Percentiles rank a stretch among this genome's conserved stretches.
Conservation (phyloP, 2,797 vertebrate genomes). For the Tolypeutes matacus region DNA sequence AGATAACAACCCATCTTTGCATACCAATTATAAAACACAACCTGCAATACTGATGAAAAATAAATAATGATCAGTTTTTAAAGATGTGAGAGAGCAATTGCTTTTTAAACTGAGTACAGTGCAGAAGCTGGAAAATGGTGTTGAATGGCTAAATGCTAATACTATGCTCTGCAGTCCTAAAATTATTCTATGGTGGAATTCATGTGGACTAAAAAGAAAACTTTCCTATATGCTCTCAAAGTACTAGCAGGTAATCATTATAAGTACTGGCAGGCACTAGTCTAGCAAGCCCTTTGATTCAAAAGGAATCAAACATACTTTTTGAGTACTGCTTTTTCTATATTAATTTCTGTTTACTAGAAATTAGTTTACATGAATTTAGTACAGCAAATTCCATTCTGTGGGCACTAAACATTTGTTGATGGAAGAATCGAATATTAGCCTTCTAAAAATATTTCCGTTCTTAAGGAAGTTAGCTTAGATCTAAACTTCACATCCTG, state of each 20-base stretch:
- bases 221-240: constrained; percentile 51
- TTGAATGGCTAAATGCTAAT: neutral
- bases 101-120: constrained; percentile 42
- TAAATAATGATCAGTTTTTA: constrained; percentile 21
- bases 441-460: constrained; percentile 62
- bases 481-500: constrained; percentile 46
- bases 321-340: constrained; percentile 39
- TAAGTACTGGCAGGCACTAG: constrained; percentile 20
- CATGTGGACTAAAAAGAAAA: constrained; percentile 41
- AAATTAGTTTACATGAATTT: constrained; percentile 42
- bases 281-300: neutral
- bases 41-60: neutral
- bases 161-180: neutral
- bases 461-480: constrained; percentile 45
- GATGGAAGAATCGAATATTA: constrained; percentile 51
- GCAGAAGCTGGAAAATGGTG: constrained; percentile 33
- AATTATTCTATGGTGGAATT: constrained; percentile 16
- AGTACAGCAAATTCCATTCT: constrained; percentile 34
- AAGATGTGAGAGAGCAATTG: constrained; percentile 8
- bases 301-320: constrained; percentile 50
- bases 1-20: neutral
- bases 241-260: neutral
- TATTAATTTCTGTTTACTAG: constrained; percentile 31
- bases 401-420: neutral
- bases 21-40: constrained; percentile 20